A percentile compares a stretch with the other conserved stretches of the same genome.
These are phyloP conservation scores for Linurgus olivaceus DNA, from an alignment of 2,797 vertebrate species.

Conservation along the genomic window DNA sequence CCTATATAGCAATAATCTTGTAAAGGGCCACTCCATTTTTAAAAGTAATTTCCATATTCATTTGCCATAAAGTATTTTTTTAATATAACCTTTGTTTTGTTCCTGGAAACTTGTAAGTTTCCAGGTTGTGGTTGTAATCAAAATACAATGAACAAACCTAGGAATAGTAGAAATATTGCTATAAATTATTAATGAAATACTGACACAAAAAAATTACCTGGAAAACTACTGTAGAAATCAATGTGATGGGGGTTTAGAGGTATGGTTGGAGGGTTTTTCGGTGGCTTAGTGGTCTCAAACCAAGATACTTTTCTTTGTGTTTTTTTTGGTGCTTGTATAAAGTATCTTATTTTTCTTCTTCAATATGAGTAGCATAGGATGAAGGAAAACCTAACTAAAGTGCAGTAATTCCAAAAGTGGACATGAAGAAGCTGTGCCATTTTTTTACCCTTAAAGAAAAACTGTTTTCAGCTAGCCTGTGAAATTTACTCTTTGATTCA, in stretches of 20 bases:
- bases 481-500: neutral
- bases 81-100: neutral
- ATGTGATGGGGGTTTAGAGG: neutral
- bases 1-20: neutral
- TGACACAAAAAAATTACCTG: neutral
- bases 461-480: neutral
- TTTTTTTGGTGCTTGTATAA: neutral
- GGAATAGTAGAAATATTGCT: neutral
- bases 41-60: neutral
- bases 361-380: neutral
- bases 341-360: neutral
- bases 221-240: neutral
- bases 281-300: neutral
- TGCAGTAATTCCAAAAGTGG: neutral
- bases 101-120: neutral
- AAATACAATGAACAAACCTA: neutral
- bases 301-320: fast-evolving
- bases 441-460: neutral
- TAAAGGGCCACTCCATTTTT: neutral
- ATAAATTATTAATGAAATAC: neutral
- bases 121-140: neutral
- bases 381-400: neutral
- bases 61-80: neutral
- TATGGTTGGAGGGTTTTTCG: neutral
- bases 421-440: neutral